Conservation (phyloP, 37 sponge, comb jelly and placozoan genomes). For the Beroe forskalii region DNA sequence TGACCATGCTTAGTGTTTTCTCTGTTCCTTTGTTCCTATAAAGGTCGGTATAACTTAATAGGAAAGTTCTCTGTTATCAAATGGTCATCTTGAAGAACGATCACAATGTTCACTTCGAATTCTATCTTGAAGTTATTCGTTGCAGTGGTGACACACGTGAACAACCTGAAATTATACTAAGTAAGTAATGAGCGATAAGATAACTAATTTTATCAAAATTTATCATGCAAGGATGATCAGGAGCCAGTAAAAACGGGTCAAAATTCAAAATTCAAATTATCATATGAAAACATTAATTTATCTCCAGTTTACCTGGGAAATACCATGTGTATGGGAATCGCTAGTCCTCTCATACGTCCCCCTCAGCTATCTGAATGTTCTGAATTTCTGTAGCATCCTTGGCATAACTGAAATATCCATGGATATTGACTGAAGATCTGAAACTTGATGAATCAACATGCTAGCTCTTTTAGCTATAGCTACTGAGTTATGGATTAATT, state of each 20-base stretch:
- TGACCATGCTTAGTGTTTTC: no score
- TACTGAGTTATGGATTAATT: no score
- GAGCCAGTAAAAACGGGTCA: not conserved
- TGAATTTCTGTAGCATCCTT: constrained; percentile 97
- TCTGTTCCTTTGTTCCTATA: no score
- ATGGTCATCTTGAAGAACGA: constrained; percentile 87
- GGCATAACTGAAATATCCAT: constrained; percentile 72
- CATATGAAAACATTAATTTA: not conserved
- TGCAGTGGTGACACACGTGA: constrained; percentile 90
- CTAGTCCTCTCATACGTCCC: constrained; percentile 83
- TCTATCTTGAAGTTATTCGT: constrained; percentile 95
- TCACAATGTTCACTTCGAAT: constrained; percentile 91
- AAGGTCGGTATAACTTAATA: constrained; percentile 74
- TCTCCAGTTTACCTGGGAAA: constrained; percentile 71
- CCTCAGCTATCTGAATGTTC: constrained; percentile 97
- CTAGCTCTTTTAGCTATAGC: no score
- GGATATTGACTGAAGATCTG: no score
- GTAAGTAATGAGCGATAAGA: not conserved
- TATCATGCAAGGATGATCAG: not conserved
- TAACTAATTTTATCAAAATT: not conserved
- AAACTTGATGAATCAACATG: no score
- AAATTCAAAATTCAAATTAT: not conserved
- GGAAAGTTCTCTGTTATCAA: constrained; percentile 97
- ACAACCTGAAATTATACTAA: constrained; percentile 70
- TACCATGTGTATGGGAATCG: constrained; percentile 95